phyloP scores from a whole-genome alignment of 2,113 vertebrate species.

The Myxocyprinus asiaticus region DNA sequence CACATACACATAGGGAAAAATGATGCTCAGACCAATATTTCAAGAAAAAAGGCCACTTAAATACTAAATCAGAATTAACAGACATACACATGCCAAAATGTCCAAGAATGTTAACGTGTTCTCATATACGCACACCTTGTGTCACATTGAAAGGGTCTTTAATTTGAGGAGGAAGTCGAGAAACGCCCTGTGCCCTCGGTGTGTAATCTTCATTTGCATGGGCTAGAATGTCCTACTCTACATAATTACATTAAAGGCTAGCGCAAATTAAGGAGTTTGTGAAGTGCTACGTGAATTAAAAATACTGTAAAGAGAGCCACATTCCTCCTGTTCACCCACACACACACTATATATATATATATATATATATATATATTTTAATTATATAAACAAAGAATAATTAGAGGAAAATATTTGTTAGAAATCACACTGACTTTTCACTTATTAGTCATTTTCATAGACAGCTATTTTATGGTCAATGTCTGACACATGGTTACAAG shows the following conservation, averaged over 20 bases:
- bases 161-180: slow-evolving; percentile 58
- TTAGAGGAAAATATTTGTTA: background rate
- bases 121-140: slow-evolving; percentile 23
- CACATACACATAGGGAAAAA: background rate
- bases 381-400: background rate
- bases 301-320: background rate
- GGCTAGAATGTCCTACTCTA: slow-evolving; percentile 49
- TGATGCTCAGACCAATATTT: slow-evolving; percentile 8
- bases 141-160: slow-evolving; percentile 56
- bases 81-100: background rate
- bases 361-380: background rate
- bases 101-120: background rate
- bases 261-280: slow-evolving; percentile 10
- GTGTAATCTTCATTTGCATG: slow-evolving; percentile 38
- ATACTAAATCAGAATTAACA: background rate
- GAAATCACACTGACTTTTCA: background rate
- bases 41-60: slow-evolving; percentile 1
- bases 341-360: background rate
- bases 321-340: background rate
- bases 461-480: background rate
- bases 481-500: background rate
- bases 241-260: slow-evolving; percentile 58
- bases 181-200: slow-evolving; percentile 57
- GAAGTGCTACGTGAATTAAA: slow-evolving; percentile 14
- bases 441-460: background rate